phyloP scores from a whole-genome alignment of 2,113 vertebrate genomes.

The Psophia crepitans region DNA sequence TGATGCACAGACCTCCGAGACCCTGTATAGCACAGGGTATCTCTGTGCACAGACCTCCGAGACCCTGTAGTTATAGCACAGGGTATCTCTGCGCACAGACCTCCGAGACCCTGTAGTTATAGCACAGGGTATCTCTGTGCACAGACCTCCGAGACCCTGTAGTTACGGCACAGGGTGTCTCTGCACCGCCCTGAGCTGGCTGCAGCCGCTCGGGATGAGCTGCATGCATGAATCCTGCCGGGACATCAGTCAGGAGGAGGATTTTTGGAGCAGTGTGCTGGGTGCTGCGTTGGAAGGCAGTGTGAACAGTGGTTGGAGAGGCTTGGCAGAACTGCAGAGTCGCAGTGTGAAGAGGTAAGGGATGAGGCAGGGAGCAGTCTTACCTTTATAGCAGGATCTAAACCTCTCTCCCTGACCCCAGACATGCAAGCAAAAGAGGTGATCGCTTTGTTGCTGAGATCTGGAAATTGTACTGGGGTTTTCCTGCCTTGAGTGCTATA shows the following conservation, averaged over 20 bases:
- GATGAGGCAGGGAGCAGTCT: background rate
- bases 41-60: background rate
- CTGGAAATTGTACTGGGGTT: background rate
- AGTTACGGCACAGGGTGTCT: accelerated
- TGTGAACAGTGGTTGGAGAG: background rate
- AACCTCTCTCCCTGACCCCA: background rate
- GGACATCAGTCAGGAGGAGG: background rate
- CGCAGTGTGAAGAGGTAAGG: accelerated
- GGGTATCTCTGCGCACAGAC: no score
- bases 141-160: background rate
- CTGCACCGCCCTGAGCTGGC: background rate
- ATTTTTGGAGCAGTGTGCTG: background rate
- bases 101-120: background rate
- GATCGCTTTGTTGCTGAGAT: background rate
- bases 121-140: no score
- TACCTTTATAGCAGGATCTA: background rate
- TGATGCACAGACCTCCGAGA: background rate
- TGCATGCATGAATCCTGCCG: accelerated
- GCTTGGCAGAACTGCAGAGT: background rate
- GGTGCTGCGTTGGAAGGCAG: background rate
- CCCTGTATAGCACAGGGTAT: no score
- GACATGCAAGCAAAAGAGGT: background rate
- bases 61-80: no score
- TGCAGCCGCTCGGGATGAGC: background rate
- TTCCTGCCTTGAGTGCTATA: background rate